phyloP scores from a whole-genome alignment of 2,888 invertebrate genomes.

The Orthosia cruda region DNA sequence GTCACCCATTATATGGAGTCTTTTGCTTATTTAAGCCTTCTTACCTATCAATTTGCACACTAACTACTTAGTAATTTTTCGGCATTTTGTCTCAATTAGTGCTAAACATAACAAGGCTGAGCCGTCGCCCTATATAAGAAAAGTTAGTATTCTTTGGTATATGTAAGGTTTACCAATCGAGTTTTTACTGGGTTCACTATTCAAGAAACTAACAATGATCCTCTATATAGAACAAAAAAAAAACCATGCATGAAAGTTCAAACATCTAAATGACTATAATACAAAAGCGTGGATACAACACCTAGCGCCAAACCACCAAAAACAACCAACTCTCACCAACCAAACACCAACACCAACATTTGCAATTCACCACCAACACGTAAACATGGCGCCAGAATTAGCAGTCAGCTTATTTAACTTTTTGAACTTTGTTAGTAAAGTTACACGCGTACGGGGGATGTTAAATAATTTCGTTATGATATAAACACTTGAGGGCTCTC shows the following conservation, averaged over 20 bases:
- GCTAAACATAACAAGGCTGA: not conserved
- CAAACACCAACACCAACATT: conserved; percentile 55
- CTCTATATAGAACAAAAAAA: too few relatives aligned
- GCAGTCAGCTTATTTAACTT: conserved; percentile 69
- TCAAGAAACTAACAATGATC: not conserved
- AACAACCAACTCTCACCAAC: conserved; percentile 7
- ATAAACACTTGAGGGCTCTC: conserved; percentile 64
- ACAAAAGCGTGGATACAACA: not conserved
- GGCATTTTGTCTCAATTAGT: not conserved
- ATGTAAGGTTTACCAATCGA: not conserved
- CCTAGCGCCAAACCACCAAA: not conserved
- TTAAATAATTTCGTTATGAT: conserved; percentile 72
- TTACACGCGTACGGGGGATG: conserved; percentile 63
- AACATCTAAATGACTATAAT: not conserved
- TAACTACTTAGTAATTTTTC: too few relatives aligned
- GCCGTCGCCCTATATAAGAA: too few relatives aligned
- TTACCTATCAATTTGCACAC: too few relatives aligned
- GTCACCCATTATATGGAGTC: too few relatives aligned
- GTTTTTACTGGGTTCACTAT: not conserved
- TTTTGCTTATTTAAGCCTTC: too few relatives aligned
- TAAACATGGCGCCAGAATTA: conserved; percentile 46
- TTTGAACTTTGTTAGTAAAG: conserved; percentile 69
- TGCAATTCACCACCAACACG: conserved; percentile 36
- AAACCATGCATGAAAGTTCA: not conserved
- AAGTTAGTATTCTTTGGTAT: not conserved